Evolutionary conservation across 2,113 vertebrate genomes (phyloP).

Genomic region (Mus spicilegus): DNA sequence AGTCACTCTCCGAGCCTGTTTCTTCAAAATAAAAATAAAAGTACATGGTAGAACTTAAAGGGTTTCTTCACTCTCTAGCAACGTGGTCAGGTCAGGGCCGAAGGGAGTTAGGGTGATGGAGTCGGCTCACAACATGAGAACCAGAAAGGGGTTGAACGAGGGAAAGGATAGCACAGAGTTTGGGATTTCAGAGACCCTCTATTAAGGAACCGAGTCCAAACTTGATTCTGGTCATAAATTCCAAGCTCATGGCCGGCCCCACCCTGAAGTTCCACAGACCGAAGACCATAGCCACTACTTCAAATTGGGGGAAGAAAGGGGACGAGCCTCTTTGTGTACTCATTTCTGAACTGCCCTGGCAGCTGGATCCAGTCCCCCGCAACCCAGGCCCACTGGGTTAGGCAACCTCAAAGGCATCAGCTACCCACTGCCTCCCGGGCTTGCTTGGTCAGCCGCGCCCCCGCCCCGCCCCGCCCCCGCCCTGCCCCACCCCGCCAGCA

Average conservation of each 20-base stretch:
- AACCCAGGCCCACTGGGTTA: not conserved
- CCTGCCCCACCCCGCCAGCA: not conserved
- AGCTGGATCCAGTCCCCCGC: not conserved
- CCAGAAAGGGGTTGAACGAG: not conserved
- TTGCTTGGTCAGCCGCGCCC: not conserved
- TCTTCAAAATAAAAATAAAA: slow-evolving; percentile 40
- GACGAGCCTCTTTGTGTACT: not conserved
- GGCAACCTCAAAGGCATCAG: not conserved
- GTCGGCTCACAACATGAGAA: not conserved
- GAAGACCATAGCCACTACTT: not conserved
- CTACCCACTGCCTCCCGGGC: not conserved
- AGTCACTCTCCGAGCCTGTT: not conserved
- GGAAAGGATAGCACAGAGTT: not conserved
- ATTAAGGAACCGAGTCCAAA: not conserved
- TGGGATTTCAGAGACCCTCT: not conserved
- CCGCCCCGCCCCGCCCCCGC: not conserved
- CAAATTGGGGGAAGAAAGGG: not conserved
- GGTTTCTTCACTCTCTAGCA: not conserved
- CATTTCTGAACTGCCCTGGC: not conserved
- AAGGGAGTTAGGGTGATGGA: not conserved
- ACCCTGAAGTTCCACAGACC: not conserved
- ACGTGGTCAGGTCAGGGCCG: not conserved
- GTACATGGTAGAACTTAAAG: not conserved
- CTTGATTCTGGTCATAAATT: not conserved
- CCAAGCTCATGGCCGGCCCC: not conserved